Evolutionary conservation across 2,797 vertebrate genomes (phyloP), one percentile per base, ranked within the genome.

Genomic region (Staurois parvus): DNA sequence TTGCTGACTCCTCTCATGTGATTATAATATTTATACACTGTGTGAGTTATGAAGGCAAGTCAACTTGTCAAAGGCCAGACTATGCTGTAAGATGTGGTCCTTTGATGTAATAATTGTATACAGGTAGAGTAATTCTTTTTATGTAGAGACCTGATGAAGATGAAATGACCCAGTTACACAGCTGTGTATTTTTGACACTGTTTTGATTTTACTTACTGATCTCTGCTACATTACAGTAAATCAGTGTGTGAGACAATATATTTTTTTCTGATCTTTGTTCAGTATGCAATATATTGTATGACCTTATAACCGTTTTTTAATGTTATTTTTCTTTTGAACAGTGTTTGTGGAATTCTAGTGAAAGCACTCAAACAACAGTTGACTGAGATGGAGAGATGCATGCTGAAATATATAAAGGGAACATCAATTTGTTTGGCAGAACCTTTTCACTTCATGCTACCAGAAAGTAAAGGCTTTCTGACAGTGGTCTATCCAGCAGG

Each of bases 361-460:
- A 94, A 93, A 89, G 95, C 93, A 76, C 91, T 99, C 89, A 93
- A 92, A 40, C 85, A 87, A 72, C 98, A 99, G 86, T 92, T 99
- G 86, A 89, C 85, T 82, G 96, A 98, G 79, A 98, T 99, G 97
- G 96, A 99, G 91, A 96, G 92, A 68, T 95, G 95, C 83, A 93
- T 95, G 78, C 91, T 97, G 87, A 96, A 91, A 87, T 93, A 97
- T 48, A 93, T 96, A 92, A 97, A 95, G 88, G 96, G 96, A 88
- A 94, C 93, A 0, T 94, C 93, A 12, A 88, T 99, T 72, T 89
- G 93, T n/a, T 89, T 98, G 30, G 97, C 98, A 29, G 96, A 98
- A 84, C 94, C 96, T 2, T 91, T 97, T 89, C 98, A 99, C 93
- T 99, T 99, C 91, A 92, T 95, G 89, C 93, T 99, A 70, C 98